Percentiles rank a stretch among this genome's conserved stretches.
These are phyloP conservation scores for Philereme vetulata DNA, from an alignment of 2,888 invertebrate species.

Conservation along the genomic window DNA sequence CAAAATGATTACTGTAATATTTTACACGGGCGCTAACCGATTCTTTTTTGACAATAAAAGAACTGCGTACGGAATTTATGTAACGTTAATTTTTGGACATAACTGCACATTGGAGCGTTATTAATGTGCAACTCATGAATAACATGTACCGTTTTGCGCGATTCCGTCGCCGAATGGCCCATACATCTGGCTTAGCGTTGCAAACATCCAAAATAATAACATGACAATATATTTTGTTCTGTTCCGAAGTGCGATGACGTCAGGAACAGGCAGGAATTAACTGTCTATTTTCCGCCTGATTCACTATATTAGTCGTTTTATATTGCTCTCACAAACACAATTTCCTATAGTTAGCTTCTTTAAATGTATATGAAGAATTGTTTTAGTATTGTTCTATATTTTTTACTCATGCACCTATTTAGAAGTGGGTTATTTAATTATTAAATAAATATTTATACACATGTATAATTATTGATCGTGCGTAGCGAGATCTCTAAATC, in stretches of 20 bases:
- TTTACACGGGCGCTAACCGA: conserved; percentile 22
- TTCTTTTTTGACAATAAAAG: conserved; percentile 33
- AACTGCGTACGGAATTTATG: conserved; percentile 41
- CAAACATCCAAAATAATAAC: conserved; percentile 76
- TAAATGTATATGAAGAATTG: too few relatives aligned
- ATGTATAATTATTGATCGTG: too few relatives aligned
- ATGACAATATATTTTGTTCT: conserved; percentile 64
- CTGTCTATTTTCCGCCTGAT: conserved; percentile 34
- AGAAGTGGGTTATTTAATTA: too few relatives aligned
- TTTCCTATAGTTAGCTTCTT: too few relatives aligned
- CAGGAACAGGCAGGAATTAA: conserved; percentile 32
- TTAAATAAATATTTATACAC: too few relatives aligned
- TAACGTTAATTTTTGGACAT: conserved; percentile 60
- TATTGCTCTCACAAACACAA: not conserved
- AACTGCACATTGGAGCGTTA: conserved; percentile 64
- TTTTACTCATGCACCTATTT: too few relatives aligned
- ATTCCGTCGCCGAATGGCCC: conserved; percentile 73
- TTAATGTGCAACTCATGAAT: conserved; percentile 72
- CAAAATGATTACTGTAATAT: conserved; percentile 21
- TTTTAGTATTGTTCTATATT: too few relatives aligned
- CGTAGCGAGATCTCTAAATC: too few relatives aligned
- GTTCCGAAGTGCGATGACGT: conserved; percentile 28
- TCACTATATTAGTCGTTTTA: conserved; percentile 6
- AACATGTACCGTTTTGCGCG: conserved; percentile 67
- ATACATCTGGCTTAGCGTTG: conserved; percentile 78